phyloP scores from a whole-genome alignment of 1,140 invertebrate genomes.

The Drosophila navojoa region DNA sequence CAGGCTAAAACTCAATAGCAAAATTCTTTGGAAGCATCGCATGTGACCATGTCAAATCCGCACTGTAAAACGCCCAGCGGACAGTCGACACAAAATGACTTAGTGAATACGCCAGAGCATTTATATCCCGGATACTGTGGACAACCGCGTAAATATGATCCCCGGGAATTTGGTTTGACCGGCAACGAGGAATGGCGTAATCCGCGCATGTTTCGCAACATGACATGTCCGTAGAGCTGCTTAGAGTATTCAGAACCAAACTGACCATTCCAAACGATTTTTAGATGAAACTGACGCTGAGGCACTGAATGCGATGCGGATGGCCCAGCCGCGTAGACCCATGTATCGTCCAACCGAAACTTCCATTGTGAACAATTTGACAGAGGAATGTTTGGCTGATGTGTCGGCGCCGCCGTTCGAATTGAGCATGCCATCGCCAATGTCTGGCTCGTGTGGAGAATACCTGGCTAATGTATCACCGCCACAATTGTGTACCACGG shows the following conservation, averaged over 20 bases:
- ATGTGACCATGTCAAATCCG: neutral
- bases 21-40: neutral
- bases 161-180: constrained; percentile 47
- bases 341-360: constrained; percentile 17
- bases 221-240: constrained; percentile 40
- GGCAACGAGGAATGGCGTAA: constrained; percentile 52
- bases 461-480: constrained; percentile 21
- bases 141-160: constrained; percentile 36
- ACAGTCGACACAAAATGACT: constrained; percentile 20
- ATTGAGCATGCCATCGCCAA: constrained; percentile 1
- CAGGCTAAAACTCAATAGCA: constrained; percentile 17
- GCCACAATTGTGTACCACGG: constrained; percentile 5
- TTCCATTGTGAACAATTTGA: constrained; percentile 28
- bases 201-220: constrained; percentile 45
- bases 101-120: constrained; percentile 45
- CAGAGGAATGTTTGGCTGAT: constrained; percentile 42
- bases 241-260: neutral
- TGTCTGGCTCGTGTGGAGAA: neutral
- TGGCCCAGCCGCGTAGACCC: constrained; percentile 17
- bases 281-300: constrained; percentile 40
- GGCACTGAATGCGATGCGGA: constrained; percentile 21
- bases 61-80: constrained; percentile 1
- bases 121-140: constrained; percentile 43
- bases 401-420: constrained; percentile 29
- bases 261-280: neutral